Conservation (phyloP, 2,888 invertebrate genomes). For the Diaperis boleti region DNA sequence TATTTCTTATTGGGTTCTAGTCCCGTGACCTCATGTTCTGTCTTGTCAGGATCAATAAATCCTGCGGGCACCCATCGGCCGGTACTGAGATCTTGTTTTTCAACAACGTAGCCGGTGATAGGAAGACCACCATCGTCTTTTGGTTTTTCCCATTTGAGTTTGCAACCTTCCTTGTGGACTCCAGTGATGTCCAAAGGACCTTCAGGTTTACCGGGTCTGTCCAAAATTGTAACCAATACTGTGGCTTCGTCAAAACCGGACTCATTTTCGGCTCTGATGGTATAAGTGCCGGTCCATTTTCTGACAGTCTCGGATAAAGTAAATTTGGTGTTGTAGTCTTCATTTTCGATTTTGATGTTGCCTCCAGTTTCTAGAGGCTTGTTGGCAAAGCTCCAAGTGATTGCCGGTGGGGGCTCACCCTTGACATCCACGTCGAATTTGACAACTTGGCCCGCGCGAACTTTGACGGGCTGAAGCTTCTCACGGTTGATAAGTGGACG, state of each 20-base stretch:
- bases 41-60: conserved; percentile 83
- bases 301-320: conserved; percentile 84
- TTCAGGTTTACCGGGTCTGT: conserved; percentile 89
- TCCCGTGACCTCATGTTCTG: conserved; percentile 87
- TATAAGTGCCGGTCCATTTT: conserved; percentile 90
- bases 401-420: conserved; percentile 96
- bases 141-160: conserved; percentile 93
- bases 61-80: conserved; percentile 92
- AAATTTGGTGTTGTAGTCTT: conserved; percentile 92
- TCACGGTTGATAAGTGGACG: conserved; percentile 96
- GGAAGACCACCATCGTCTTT: conserved; percentile 96
- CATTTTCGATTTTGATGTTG: conserved; percentile 84
- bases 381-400: conserved; percentile 82
- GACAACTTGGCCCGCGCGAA: conserved; percentile 90
- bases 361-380: conserved; percentile 77
- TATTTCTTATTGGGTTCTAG: conserved; percentile 96
- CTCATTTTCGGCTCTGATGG: conserved; percentile 91
- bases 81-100: conserved; percentile 92
- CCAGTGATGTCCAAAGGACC: conserved; percentile 93
- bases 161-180: conserved; percentile 93
- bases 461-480: conserved; percentile 87
- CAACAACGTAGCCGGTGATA: conserved; percentile 89
- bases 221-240: conserved; percentile 88
- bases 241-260: conserved; percentile 95
- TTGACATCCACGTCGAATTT: conserved; percentile 94